A percentile compares a stretch with the other conserved stretches of the same genome.
Conservation (phyloP, 92 coral and sea anemone species). For the Pocillopora meandrina region DNA sequence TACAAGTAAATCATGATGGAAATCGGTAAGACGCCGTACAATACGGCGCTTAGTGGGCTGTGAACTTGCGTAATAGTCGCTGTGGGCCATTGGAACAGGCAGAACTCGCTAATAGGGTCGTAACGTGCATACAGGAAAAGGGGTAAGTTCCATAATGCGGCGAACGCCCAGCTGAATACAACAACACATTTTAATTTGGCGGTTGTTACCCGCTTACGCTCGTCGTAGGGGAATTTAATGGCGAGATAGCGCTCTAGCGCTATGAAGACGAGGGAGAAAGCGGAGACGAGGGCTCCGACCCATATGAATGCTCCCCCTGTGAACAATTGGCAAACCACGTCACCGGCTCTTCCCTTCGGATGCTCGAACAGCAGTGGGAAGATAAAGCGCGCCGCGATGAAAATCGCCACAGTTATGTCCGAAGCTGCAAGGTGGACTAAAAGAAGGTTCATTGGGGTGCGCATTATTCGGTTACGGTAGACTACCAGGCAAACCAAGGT, state of each 20-base stretch:
- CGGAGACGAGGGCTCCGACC: conserved; percentile 59
- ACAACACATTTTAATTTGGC: conserved; percentile 42
- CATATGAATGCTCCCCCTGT: conserved; percentile 64
- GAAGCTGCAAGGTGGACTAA: conserved; percentile 37
- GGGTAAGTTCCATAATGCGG: conserved; percentile 50
- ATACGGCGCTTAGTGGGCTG: conserved; percentile 31
- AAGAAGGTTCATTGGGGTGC: conserved; percentile 41
- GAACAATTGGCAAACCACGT: conserved; percentile 52
- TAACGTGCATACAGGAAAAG: conserved; percentile 43
- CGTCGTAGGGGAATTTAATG: conserved; percentile 53
- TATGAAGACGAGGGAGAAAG: conserved; percentile 54
- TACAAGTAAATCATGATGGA: conserved; percentile 50
- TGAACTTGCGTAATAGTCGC: conserved; percentile 39
- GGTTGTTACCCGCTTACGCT: conserved; percentile 30
- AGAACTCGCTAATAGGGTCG: conserved; percentile 39
- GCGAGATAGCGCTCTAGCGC: conserved; percentile 62
- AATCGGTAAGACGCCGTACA: conserved; percentile 42
- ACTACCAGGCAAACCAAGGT: conserved; percentile 55
- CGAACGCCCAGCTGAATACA: conserved; percentile 39
- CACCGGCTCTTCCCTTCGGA: conserved; percentile 47
- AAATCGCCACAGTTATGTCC: conserved; percentile 37
- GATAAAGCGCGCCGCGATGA: conserved; percentile 48
- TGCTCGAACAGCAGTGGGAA: conserved; percentile 43
- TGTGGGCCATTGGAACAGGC: conserved; percentile 56
- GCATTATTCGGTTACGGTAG: conserved; percentile 34